Evolutionary conservation across 1,140 invertebrate species (phyloP).

Genomic region (Philotrypesis tridentata): DNA sequence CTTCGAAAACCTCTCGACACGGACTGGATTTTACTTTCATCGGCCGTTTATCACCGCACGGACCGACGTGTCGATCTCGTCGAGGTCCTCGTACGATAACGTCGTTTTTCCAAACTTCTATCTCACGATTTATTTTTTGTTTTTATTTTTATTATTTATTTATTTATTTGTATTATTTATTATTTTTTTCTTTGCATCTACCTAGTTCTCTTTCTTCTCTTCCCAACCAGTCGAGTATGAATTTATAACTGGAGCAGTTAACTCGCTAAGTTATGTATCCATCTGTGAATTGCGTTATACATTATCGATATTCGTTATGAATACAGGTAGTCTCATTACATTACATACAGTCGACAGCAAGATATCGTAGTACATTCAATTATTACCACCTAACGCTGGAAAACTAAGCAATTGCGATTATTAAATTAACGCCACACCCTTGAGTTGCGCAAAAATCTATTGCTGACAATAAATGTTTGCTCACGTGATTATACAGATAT

Average conservation of each 20-base stretch:
- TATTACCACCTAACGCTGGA: background rate
- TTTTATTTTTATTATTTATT: too few species aligned
- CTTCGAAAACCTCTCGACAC: background rate
- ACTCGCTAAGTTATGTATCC: background rate
- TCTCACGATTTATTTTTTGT: too few species aligned
- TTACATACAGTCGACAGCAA: background rate
- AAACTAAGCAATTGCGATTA: background rate
- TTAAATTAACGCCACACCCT: background rate
- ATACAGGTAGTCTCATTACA: background rate
- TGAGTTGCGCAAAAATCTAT: background rate
- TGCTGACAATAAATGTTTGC: background rate
- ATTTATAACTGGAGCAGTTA: conserved; percentile 12
- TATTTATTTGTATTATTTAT: too few species aligned
- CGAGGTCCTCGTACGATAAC: conserved; percentile 21
- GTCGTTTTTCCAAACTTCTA: background rate
- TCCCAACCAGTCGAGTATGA: background rate
- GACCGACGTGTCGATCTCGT: background rate
- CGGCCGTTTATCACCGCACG: background rate
- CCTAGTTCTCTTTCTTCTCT: too few species aligned
- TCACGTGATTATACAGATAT: background rate
- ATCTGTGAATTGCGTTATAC: background rate
- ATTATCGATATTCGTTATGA: background rate
- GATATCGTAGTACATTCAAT: background rate
- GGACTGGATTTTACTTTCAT: conserved; percentile 24
- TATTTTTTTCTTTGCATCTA: background rate